Conservation (phyloP, 2,113 vertebrate genomes). For the Lophius piscatorius region DNA sequence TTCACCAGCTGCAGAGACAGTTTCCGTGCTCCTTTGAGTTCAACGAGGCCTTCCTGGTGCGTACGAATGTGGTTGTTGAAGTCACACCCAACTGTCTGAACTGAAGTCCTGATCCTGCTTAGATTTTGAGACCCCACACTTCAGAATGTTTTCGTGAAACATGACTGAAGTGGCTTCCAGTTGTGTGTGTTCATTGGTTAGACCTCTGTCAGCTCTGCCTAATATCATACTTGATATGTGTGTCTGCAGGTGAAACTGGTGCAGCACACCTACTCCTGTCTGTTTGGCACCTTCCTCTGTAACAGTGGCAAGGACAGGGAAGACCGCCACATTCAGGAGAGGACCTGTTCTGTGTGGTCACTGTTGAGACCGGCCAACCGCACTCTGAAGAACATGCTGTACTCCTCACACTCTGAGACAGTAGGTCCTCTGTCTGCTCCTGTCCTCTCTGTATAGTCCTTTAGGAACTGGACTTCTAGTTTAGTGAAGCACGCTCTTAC, state of each 20-base stretch:
- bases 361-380: constrained; percentile 93
- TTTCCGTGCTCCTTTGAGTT: constrained; percentile 99
- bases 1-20: constrained; percentile 98
- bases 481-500: too few species aligned
- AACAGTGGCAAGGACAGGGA: constrained; percentile 96
- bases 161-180: background rate
- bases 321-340: constrained; percentile 90
- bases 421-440: constrained; percentile 75
- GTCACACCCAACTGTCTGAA: background rate
- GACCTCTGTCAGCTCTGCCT: constrained; percentile 4
- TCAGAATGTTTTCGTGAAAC: constrained; percentile 7
- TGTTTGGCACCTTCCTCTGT: constrained; percentile 98
- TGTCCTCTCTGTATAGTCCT: background rate
- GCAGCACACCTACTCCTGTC: constrained; percentile 97
- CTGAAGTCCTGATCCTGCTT: background rate
- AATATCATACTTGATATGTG: constrained; percentile 21
- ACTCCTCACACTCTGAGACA: constrained; percentile 93
- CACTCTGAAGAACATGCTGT: constrained; percentile 95
- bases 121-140: background rate
- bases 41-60: constrained; percentile 97
- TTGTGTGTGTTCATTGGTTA: background rate
- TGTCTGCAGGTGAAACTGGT: constrained; percentile 91
- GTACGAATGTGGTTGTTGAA: constrained; percentile 45
- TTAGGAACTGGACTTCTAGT: background rate
- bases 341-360: constrained; percentile 97